Percentiles rank a stretch among this genome's conserved stretches.
phyloP scores from a whole-genome alignment of 2,888 invertebrate species.

The Cephonodes hylas region DNA sequence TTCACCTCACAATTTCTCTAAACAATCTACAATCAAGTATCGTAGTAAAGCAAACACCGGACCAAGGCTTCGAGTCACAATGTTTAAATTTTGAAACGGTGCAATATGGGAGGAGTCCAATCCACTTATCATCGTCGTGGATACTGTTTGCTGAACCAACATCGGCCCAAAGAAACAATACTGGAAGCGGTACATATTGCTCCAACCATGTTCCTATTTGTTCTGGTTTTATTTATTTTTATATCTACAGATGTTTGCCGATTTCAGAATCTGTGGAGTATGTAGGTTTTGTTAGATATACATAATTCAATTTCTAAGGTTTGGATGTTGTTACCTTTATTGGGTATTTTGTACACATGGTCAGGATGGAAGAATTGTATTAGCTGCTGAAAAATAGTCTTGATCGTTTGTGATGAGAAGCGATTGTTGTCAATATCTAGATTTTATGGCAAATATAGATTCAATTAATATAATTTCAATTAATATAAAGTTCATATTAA shows the following conservation, averaged over 20 bases:
- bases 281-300: neutral
- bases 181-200: constrained; percentile 25
- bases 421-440: too few relatives aligned
- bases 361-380: too few relatives aligned
- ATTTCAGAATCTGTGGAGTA: neutral
- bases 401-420: too few relatives aligned
- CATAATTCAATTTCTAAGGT: neutral
- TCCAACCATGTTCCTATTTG: constrained; percentile 21
- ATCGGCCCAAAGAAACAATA: constrained; percentile 26
- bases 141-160: constrained; percentile 45
- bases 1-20: too few relatives aligned
- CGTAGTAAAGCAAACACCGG: constrained; percentile 22
- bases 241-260: neutral
- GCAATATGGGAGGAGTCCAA: constrained; percentile 52
- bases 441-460: too few relatives aligned
- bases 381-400: too few relatives aligned
- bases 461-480: too few relatives aligned
- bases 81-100: constrained; percentile 62
- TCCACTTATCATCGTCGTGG: constrained; percentile 58
- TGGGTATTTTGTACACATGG: neutral
- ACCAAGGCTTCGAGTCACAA: constrained; percentile 39
- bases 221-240: neutral
- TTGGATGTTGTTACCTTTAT: neutral
- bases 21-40: neutral
- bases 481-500: too few relatives aligned